These are phyloP conservation scores for Blastobasis lacticolella DNA, from an alignment of 2,888 invertebrate species.

Conservation along the genomic window DNA sequence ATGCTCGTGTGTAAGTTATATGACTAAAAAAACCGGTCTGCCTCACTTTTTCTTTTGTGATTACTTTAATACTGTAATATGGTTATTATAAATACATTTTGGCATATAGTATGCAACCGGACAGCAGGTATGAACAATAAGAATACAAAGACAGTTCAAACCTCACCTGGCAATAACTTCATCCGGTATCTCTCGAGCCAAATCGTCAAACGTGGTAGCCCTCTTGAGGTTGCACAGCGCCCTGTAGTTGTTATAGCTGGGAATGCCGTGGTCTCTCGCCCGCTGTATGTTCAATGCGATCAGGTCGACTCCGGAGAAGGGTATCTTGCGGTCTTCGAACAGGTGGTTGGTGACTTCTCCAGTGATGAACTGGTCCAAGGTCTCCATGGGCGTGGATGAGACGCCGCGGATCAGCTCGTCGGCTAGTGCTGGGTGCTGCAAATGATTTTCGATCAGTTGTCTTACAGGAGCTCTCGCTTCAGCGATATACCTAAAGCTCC, in stretches of 20 bases:
- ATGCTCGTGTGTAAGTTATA: too few species aligned
- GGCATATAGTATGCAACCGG: too few species aligned
- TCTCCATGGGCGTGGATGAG: slow-evolving; percentile 93
- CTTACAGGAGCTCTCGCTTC: too few species aligned
- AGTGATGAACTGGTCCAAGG: slow-evolving; percentile 93
- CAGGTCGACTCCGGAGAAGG: slow-evolving; percentile 94
- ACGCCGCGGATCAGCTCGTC: slow-evolving; percentile 91
- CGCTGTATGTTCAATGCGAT: slow-evolving; percentile 93
- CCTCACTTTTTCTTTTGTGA: too few species aligned
- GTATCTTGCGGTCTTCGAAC: slow-evolving; percentile 91
- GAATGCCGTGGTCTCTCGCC: slow-evolving; percentile 90
- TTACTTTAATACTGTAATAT: too few species aligned
- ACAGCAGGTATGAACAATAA: too few species aligned
- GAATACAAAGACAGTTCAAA: background rate
- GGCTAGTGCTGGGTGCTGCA: slow-evolving; percentile 79
- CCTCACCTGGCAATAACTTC: slow-evolving; percentile 81
- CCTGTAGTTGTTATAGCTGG: slow-evolving; percentile 92
- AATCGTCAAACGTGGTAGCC: slow-evolving; percentile 89
- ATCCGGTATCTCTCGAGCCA: slow-evolving; percentile 88
- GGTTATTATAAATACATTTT: too few species aligned
- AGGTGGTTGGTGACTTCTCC: slow-evolving; percentile 96
- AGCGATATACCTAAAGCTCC: too few species aligned
- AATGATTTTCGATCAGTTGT: background rate
- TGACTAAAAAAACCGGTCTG: too few species aligned
- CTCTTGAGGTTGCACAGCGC: slow-evolving; percentile 91